Evolutionary conservation across 2,888 invertebrate genomes (phyloP).

Genomic region (Entomobrya multifasciata): DNA sequence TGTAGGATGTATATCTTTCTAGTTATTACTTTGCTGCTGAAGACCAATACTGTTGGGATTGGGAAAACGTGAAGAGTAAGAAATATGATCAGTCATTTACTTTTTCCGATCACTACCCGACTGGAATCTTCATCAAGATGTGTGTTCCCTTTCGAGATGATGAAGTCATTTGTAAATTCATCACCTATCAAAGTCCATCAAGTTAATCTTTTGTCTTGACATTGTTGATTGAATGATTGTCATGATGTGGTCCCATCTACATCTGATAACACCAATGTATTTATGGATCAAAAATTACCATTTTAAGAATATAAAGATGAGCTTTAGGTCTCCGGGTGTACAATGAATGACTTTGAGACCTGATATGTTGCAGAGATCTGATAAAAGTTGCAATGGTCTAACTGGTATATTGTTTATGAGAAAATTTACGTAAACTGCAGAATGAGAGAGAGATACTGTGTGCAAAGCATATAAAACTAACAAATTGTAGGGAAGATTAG

Average conservation of each 20-base stretch:
- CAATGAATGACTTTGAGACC: no score
- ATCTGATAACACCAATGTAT: no score
- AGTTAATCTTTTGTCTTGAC: constrained; percentile 55
- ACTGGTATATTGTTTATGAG: no score
- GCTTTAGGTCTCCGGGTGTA: no score
- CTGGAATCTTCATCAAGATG: constrained; percentile 62
- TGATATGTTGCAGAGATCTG: not conserved
- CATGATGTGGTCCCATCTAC: not conserved
- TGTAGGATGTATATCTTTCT: not conserved
- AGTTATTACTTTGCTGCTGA: not conserved
- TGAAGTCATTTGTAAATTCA: constrained; percentile 73
- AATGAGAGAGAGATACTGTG: no score
- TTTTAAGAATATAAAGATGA: no score
- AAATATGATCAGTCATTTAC: not conserved
- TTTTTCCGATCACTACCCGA: not conserved
- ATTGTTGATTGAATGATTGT: constrained; percentile 9
- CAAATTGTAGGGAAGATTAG: no score
- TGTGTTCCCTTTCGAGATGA: constrained; percentile 55
- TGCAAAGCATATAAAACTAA: no score
- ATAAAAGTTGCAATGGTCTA: not conserved
- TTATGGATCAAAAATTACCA: no score
- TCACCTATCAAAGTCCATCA: constrained; percentile 64
- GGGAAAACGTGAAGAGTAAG: not conserved
- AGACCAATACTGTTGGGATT: no score
- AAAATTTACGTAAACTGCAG: no score